Evolutionary conservation across 1,140 invertebrate species (phyloP), one percentile per base, ranked within the genome.

Genomic region (Tetramorium parvispinum): DNA sequence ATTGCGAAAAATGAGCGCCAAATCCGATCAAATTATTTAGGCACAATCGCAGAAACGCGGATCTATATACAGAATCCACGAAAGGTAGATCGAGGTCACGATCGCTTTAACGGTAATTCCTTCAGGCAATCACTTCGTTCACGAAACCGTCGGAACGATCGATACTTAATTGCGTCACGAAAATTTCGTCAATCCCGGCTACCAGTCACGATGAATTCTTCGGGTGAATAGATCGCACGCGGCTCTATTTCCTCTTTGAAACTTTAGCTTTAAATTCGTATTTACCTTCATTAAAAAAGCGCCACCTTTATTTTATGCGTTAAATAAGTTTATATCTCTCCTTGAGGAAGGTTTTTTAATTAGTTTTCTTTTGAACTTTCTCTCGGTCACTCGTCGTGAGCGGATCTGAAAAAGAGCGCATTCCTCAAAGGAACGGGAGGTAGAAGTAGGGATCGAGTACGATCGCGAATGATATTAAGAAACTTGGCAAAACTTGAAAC

Each of bases 51-150:
- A 82, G 76, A 81, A 53, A 87, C 61, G 18, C 65, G 85, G 78
- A 90, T 89, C 85, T 57, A 79, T 75, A 90, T 21, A 27, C 85
- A 90, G 88, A 90, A 85, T 89, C 88, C 75, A 70, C 53, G 10
- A 73, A 79, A 79, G 10, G 73, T 46, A 81, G 57, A 90, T 90
- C 68, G 89, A 90, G 89, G 89, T 89, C 89, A 90, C 85, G 89
- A 90, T 90, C 78, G 61, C 68, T 89, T 89, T 89, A 90, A 90
- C 89, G 89, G 89, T 90, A 90, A 79, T 90, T 89, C 79, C 86
- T 83, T 49, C 51, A 65, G 65, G 81, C 87, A 87, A 57, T 89
- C 79, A 66, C 51, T 78, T 73, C 24, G 77, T 79, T 88, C 83
- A 79, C 81, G 87, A 83, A 89, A 86, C 51, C 10, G 11, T 71